Base-by-base conservation (phyloP, 2,888 invertebrate species). In the Tipula vernalis region DNA sequence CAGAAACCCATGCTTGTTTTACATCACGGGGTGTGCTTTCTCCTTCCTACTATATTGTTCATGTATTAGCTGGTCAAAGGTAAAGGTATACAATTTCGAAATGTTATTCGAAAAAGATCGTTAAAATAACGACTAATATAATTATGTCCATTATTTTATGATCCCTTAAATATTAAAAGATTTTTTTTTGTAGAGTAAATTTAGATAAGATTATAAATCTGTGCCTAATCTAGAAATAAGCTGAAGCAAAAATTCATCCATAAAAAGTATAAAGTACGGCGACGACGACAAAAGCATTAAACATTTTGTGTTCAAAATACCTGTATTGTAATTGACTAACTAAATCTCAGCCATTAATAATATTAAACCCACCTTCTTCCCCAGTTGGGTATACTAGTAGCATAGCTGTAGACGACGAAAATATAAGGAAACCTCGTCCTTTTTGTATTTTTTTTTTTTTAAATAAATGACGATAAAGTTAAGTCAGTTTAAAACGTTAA, bases 301-400 rank as follows among this genome's bases (percentile, higher is more conserved):
- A 71, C 18, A 71, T 28, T 12, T 57, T 57, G 15, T 57, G 15
- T 57, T 57, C 15, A 15, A 71, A 18, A 28, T 28, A 71, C 28
- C 71, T 12, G 71, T 28, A 71, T 10, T 28, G 71, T 71, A 71
- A 71, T 71, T 71, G 71, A 71, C 71, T 71, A 71, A 71, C 71
- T 71, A 71, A 71, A 71, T 71, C 71, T 71, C 71, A 71, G 71
- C 71, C 71, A 71, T 71, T 71, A 71, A 71, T 71, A 71, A 71
- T 71, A 71, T 71, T 71, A 71, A 71, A 71, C 71, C 28, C 28
- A 71, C 28, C 71, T 18, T 71, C 28, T 71, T 71, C 71, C 28
- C 13, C 28, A 28, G 28, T 28, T 28, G 8, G 18, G 71, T 71
- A 28, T 28, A 71, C 10, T 0, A 44, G 12, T 12, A 44, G 10